Evolutionary conservation across 37 sponge, comb jelly and placozoan genomes (phyloP).

Genomic region (Dysidea cf. avara): DNA sequence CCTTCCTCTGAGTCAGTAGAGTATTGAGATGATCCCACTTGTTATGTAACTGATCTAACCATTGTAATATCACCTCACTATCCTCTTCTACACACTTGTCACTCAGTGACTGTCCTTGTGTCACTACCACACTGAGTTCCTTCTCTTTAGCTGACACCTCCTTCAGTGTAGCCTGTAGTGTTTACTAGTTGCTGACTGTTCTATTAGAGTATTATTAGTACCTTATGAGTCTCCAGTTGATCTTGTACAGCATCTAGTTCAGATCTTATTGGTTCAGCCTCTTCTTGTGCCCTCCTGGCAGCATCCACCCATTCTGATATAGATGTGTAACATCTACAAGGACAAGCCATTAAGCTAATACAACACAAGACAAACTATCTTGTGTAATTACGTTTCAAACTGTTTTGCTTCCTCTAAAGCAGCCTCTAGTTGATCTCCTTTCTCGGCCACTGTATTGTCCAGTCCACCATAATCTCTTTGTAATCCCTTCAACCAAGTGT

Average conservation of each 20-base stretch:
- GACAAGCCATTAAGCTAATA: too few species aligned
- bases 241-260: constrained; percentile 68
- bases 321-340: too few species aligned
- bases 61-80: constrained; percentile 56
- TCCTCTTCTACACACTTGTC: constrained; percentile 58
- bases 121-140: constrained; percentile 65
- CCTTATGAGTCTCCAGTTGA: constrained; percentile 78
- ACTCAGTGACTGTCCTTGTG: constrained; percentile 57
- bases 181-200: background rate
- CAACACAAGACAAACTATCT: too few species aligned
- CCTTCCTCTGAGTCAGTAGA: too few species aligned
- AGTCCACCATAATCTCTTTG: constrained; percentile 51
- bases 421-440: too few species aligned
- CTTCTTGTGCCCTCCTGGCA: too few species aligned
- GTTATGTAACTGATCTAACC: constrained; percentile 29
- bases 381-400: too few species aligned
- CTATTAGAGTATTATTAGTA: background rate
- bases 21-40: too few species aligned
- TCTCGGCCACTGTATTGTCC: constrained; percentile 35
- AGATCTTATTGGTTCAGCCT: constrained; percentile 55
- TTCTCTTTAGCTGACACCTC: constrained; percentile 51
- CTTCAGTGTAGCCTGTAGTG: constrained; percentile 49
- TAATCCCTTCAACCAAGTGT: constrained; percentile 40
- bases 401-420: too few species aligned
- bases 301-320: too few species aligned